A percentile compares a stretch with the other conserved stretches of the same genome.
phyloP scores from a whole-genome alignment of 1,140 invertebrate species.

The Trichonephila clavata region DNA sequence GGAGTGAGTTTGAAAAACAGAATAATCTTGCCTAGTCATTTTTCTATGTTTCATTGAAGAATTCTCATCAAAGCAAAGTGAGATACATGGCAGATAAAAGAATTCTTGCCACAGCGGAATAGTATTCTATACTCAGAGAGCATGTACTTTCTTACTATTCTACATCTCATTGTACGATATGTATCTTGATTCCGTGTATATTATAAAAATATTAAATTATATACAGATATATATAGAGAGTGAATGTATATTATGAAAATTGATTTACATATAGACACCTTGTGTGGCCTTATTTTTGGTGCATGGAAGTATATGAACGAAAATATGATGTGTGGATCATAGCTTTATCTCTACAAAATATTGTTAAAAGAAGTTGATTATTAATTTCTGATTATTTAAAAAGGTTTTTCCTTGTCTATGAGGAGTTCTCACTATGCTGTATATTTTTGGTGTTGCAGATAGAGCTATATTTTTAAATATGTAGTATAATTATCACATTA shows the following conservation, averaged over 20 bases:
- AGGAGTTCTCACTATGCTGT: background rate
- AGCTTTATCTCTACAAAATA: background rate
- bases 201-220: conserved; percentile 53
- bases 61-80: conserved; percentile 3
- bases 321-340: conserved; percentile 18
- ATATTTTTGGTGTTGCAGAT: conserved; percentile 64
- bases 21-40: conserved; percentile 78
- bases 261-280: conserved; percentile 69
- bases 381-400: background rate
- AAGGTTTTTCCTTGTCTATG: background rate
- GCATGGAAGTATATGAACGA: conserved; percentile 49
- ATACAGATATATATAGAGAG: conserved; percentile 45
- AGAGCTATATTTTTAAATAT: conserved; percentile 72
- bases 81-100: background rate
- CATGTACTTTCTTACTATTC: conserved; percentile 48
- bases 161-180: conserved; percentile 42
- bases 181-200: conserved; percentile 39
- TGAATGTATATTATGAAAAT: conserved; percentile 65
- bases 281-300: conserved; percentile 76
- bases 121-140: conserved; percentile 22
- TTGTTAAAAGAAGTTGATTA: background rate
- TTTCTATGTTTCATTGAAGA: conserved; percentile 40
- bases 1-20: conserved; percentile 96
- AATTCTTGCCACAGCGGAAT: conserved; percentile 32
- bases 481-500: conserved; percentile 37